These are phyloP conservation scores for Holacanthella duospinosa DNA, from an alignment of 2,888 invertebrate species.

Conservation along the genomic window DNA sequence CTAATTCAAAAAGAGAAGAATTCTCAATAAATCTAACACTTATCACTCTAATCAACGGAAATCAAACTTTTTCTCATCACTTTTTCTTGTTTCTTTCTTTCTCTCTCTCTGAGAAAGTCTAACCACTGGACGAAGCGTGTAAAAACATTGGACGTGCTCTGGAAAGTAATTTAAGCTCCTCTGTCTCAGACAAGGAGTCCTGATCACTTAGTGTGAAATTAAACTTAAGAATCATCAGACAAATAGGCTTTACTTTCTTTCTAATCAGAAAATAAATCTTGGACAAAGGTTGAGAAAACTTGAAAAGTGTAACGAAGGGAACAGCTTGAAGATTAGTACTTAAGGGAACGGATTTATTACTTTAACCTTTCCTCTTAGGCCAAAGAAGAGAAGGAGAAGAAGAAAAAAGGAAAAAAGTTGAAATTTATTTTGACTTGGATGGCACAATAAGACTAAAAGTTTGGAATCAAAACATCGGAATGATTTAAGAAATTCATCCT, in stretches of 20 bases:
- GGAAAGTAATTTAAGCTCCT: constrained; percentile 1
- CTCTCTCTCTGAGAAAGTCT: neutral
- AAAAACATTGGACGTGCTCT: constrained; percentile 1
- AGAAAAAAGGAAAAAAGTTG: too few relatives aligned
- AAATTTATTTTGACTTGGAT: too few relatives aligned
- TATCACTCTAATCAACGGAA: constrained; percentile 38
- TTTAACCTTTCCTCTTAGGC: too few relatives aligned
- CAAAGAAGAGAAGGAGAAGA: too few relatives aligned
- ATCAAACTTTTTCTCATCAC: constrained; percentile 29
- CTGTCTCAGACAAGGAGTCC: constrained; percentile 7
- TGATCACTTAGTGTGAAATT: constrained; percentile 36
- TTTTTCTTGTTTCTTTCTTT: constrained; percentile 11
- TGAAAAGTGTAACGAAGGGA: constrained; percentile 20
- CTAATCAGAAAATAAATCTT: constrained; percentile 29
- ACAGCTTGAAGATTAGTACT: constrained; percentile 24
- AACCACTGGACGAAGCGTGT: neutral
- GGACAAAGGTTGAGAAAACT: constrained; percentile 31
- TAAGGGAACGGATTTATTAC: constrained; percentile 22
- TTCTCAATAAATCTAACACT: constrained; percentile 38
- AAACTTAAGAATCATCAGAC: constrained; percentile 31
- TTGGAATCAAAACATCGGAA: neutral
- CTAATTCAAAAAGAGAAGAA: neutral
- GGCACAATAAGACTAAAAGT: neutral
- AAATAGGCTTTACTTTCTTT: constrained; percentile 16
- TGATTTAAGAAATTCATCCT: too few relatives aligned